Evolutionary conservation across 2,888 invertebrate genomes (phyloP), one percentile per base, ranked within the genome.

Genomic region (Sturmia bella): DNA sequence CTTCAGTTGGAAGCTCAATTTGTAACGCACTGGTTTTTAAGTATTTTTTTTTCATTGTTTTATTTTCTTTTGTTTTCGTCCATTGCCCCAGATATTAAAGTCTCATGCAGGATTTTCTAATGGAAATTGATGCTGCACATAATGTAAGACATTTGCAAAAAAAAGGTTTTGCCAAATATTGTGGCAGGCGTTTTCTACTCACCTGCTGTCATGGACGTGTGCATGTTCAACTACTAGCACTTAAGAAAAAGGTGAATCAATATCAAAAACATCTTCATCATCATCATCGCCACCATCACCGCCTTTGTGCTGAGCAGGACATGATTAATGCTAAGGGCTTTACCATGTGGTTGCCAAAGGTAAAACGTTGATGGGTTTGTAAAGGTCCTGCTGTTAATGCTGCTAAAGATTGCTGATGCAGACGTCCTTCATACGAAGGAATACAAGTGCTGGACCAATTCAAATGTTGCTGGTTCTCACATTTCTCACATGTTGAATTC

Each of bases 321-420:
- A 59, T 69, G 54, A 61, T 63, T 77, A 70, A 76, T 69, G 37
- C 27, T 70, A n/a, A n/a, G n/a, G n/a, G n/a, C 45, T 78, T 12
- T 43, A 57, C 24, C 52, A 76, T 54, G n/a, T 45, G 39, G 59
- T 56, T 61, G 50, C 32, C 57, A 50, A 19, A 63, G 72, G 50
- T 21, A 76, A 76, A n/a, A n/a, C 54, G 56, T 56, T 45, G 56
- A 41, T 39, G n/a, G n/a, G n/a, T n/a, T n/a, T n/a, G n/a, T n/a
- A n/a, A n/a, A n/a, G n/a, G n/a, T n/a, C n/a, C n/a, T n/a, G n/a
- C n/a, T n/a, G n/a, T n/a, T n/a, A n/a, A n/a, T n/a, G n/a, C n/a
- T n/a, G n/a, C n/a, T n/a, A n/a, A n/a, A n/a, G n/a, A n/a, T n/a
- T n/a, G n/a, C n/a, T n/a, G n/a, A n/a, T n/a, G n/a, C n/a, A n/a